Percentiles rank a stretch among this genome's conserved stretches.
phyloP scores from a whole-genome alignment of 2,888 invertebrate species.

The Ormyrus rosae region DNA sequence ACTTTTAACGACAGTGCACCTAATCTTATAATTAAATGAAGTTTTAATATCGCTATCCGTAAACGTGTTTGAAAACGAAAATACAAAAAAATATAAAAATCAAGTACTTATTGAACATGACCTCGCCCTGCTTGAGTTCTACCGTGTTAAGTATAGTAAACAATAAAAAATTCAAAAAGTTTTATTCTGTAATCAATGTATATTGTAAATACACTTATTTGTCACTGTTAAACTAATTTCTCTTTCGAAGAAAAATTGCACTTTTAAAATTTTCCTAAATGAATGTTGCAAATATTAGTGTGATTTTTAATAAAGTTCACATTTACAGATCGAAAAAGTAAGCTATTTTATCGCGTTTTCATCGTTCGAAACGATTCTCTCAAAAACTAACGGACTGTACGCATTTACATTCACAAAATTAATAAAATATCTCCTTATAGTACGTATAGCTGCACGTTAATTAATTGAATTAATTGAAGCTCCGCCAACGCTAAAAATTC shows the following conservation, averaged over 20 bases:
- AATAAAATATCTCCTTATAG: not conserved
- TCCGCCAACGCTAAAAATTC: not conserved
- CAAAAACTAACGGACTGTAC: not conserved
- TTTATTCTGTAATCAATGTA: conserved; percentile 44
- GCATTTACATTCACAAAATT: not conserved
- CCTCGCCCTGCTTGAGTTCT: conserved; percentile 50
- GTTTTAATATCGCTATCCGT: conserved; percentile 12
- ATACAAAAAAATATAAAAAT: conserved; percentile 27
- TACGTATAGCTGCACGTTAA: conserved; percentile 16
- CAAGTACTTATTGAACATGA: conserved; percentile 57
- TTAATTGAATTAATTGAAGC: conserved; percentile 25
- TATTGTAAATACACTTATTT: conserved; percentile 51
- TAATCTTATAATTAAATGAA: conserved; percentile 26
- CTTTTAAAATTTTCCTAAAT: conserved; percentile 35
- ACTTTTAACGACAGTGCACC: not conserved
- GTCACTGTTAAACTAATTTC: conserved; percentile 37
- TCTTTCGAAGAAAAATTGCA: conserved; percentile 31
- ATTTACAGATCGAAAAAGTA: not conserved
- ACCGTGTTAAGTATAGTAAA: conserved; percentile 22
- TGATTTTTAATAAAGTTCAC: conserved; percentile 19
- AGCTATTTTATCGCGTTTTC: not conserved
- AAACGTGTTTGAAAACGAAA: conserved; percentile 30
- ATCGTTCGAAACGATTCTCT: not conserved
- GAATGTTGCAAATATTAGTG: conserved; percentile 16
- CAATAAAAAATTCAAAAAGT: conserved; percentile 23